Conservation (phyloP, 2,888 invertebrate genomes). For the Ophion ventricosus region DNA sequence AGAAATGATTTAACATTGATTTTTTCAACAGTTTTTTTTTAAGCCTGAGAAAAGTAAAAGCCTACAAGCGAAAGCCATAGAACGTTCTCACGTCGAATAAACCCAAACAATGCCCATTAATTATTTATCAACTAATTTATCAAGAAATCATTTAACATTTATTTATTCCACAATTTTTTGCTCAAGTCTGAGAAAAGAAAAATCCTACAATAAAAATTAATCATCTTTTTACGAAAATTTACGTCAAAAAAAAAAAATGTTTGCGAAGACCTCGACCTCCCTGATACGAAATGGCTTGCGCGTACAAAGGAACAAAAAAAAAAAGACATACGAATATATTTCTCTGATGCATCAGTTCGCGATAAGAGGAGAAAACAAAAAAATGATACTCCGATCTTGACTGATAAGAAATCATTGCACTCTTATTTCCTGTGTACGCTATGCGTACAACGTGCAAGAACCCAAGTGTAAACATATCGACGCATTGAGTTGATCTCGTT, state of each 20-base stretch:
- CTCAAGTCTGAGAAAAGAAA: neutral
- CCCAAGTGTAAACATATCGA: slow-evolving; percentile 21
- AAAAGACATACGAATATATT: neutral
- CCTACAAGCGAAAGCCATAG: too few relatives aligned
- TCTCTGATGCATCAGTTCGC: neutral
- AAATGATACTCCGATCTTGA: slow-evolving; percentile 2
- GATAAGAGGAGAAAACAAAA: neutral
- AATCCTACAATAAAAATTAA: neutral
- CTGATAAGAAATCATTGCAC: slow-evolving; percentile 37
- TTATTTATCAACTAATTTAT: too few relatives aligned
- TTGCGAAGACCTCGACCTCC: too few relatives aligned
- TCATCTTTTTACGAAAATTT: too few relatives aligned
- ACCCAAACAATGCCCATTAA: too few relatives aligned
- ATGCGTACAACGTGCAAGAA: neutral
- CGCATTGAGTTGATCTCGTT: slow-evolving; percentile 42
- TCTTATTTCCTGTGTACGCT: slow-evolving; percentile 5
- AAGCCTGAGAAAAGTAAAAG: neutral
- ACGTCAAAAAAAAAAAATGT: too few relatives aligned
- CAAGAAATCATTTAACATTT: too few relatives aligned
- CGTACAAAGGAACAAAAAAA: slow-evolving; percentile 6
- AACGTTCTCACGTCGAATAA: too few relatives aligned
- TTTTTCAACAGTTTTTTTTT: too few relatives aligned
- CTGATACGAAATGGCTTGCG: slow-evolving; percentile 4
- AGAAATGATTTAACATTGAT: too few relatives aligned
- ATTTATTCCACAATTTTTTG: neutral